A percentile compares a stretch with the other conserved stretches of the same genome.
Conservation (phyloP, 1,140 invertebrate genomes). For the Drosophila rhopaloa region DNA sequence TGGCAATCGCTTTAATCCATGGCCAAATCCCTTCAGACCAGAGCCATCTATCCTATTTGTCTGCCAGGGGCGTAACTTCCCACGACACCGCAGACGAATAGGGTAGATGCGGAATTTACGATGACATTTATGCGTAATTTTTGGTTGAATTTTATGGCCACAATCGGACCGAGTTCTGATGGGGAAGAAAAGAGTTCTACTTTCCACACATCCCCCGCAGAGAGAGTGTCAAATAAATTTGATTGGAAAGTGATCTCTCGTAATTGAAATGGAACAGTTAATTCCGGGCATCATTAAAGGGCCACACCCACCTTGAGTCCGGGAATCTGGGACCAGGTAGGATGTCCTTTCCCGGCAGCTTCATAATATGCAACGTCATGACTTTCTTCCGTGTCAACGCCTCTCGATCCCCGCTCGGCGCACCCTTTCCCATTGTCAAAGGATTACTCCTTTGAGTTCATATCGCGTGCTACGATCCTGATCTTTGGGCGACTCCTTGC, state of each 20-base stretch:
- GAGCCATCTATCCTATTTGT: slow-evolving; percentile 6
- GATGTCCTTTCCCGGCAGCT: background rate
- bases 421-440: slow-evolving; percentile 45
- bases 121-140: slow-evolving; percentile 77
- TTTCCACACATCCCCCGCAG: slow-evolving; percentile 23
- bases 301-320: slow-evolving; percentile 64
- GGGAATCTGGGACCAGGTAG: slow-evolving; percentile 53
- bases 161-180: background rate
- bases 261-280: slow-evolving; percentile 70
- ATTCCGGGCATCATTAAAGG: slow-evolving; percentile 71
- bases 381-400: slow-evolving; percentile 71
- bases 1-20: slow-evolving; percentile 37
- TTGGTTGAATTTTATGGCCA: slow-evolving; percentile 59
- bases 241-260: slow-evolving; percentile 49
- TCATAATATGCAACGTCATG: slow-evolving; percentile 67
- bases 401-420: slow-evolving; percentile 19
- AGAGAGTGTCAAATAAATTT: slow-evolving; percentile 78
- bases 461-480: slow-evolving; percentile 71
- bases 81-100: slow-evolving; percentile 33
- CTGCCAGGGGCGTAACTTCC: slow-evolving; percentile 54
- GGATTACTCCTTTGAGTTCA: slow-evolving; percentile 67
- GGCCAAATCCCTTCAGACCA: slow-evolving; percentile 42
- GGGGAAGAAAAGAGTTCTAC: slow-evolving; percentile 57
- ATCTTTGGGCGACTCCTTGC: slow-evolving; percentile 39
- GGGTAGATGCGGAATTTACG: slow-evolving; percentile 63